Percentiles rank a stretch among this genome's conserved stretches.
phyloP scores from a whole-genome alignment of 1,140 invertebrate genomes.

The Marisa cornuarietis region DNA sequence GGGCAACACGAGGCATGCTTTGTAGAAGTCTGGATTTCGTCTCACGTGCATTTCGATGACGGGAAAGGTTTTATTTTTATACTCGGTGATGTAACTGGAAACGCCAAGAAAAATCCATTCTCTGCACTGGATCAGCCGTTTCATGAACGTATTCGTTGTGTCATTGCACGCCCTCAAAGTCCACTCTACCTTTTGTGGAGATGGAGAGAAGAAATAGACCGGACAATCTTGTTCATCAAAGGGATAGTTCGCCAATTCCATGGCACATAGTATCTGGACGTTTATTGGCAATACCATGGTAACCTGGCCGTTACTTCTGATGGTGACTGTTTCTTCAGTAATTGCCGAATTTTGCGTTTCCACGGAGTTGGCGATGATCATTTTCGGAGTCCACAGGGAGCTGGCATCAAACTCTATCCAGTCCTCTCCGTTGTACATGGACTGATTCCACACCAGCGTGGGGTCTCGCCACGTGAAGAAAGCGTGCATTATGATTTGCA shows the following conservation, averaged over 20 bases:
- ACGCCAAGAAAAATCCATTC: slow-evolving; percentile 73
- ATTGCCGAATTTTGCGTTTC: slow-evolving; percentile 11
- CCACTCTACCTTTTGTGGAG: background rate
- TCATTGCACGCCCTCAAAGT: background rate
- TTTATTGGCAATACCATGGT: slow-evolving; percentile 44
- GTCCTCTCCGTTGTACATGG: slow-evolving; percentile 63
- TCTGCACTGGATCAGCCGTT: slow-evolving; percentile 46
- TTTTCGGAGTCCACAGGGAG: slow-evolving; percentile 69
- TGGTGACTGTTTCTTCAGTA: background rate
- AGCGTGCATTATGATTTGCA: slow-evolving; percentile 23
- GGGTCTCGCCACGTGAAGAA: slow-evolving; percentile 66
- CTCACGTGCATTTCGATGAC: slow-evolving; percentile 77
- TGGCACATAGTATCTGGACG: slow-evolving; percentile 25
- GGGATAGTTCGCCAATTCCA: slow-evolving; percentile 33
- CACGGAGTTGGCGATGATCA: slow-evolving; percentile 67
- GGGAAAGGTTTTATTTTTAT: slow-evolving; percentile 67
- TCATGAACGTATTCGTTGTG: slow-evolving; percentile 25
- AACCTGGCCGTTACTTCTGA: slow-evolving; percentile 9
- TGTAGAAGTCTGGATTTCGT: slow-evolving; percentile 89
- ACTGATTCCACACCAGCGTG: slow-evolving; percentile 66
- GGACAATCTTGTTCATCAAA: slow-evolving; percentile 27
- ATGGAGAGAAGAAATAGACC: background rate
- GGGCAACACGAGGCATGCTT: slow-evolving; percentile 70
- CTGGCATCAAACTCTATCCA: slow-evolving; percentile 66
- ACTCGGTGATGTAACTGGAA: slow-evolving; percentile 79